Conservation (phyloP, 2,113 vertebrate species). For the Silurus asotus region DNA sequence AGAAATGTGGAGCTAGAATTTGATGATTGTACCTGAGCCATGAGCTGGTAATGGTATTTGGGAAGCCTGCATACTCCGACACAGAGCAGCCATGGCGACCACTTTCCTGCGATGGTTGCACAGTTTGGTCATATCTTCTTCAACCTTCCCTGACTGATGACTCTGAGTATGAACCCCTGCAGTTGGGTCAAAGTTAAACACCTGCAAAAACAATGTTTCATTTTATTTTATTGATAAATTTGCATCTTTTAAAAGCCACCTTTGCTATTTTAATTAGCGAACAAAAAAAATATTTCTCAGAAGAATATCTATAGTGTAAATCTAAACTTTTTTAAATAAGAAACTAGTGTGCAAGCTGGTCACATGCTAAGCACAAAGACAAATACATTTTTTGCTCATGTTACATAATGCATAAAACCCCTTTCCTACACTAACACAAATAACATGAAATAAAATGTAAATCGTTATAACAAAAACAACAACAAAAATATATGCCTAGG, state of each 20-base stretch:
- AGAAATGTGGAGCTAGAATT: neutral
- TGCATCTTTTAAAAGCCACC: neutral
- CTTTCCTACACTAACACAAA: neutral
- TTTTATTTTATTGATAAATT: neutral
- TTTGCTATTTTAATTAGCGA: neutral
- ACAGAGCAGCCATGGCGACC: constrained; percentile 88
- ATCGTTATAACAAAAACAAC: neutral
- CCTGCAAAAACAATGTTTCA: constrained; percentile 63
- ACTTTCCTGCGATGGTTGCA: constrained; percentile 94
- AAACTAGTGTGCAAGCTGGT: neutral
- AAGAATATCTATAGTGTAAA: neutral
- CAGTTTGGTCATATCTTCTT: constrained; percentile 95
- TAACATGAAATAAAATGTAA: neutral
- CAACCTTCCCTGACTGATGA: constrained; percentile 79
- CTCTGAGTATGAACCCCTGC: constrained; percentile 80
- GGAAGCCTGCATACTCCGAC: constrained; percentile 85
- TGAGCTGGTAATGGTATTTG: constrained; percentile 67
- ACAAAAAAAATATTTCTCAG: neutral
- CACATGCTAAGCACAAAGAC: neutral
- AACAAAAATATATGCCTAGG: neutral
- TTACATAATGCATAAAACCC: neutral
- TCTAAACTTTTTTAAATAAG: neutral
- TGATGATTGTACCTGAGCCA: constrained; percentile 63
- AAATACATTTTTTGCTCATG: neutral
- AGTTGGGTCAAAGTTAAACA: constrained; percentile 86